Conservation (phyloP, 2,888 invertebrate species). For the Subacronicta megacephala region DNA sequence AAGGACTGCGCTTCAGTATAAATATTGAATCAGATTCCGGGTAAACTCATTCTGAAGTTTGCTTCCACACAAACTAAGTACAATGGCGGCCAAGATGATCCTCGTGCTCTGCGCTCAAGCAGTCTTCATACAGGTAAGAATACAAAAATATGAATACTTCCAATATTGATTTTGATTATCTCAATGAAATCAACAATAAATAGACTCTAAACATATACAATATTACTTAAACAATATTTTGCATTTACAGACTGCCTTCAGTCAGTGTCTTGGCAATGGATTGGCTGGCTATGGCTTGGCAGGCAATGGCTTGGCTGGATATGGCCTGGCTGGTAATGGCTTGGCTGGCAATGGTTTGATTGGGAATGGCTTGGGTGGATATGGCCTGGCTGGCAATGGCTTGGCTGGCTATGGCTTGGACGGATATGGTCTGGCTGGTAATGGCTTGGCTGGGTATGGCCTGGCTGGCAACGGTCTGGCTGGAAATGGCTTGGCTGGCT, state of each 20-base stretch:
- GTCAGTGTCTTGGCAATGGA: neutral
- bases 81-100: conserved; percentile 25
- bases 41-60: conserved; percentile 20
- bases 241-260: conserved; percentile 5
- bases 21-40: too few species aligned
- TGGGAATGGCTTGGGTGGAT: neutral
- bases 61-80: conserved; percentile 10
- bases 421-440: conserved; percentile 10
- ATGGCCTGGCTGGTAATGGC: neutral
- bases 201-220: too few species aligned
- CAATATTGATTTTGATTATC: too few species aligned
- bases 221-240: too few species aligned
- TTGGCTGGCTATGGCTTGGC: neutral
- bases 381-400: conserved; percentile 3
- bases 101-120: conserved; percentile 26
- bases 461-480: conserved; percentile 19
- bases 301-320: conserved; percentile 5
- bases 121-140: conserved; percentile 17
- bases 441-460: conserved; percentile 12
- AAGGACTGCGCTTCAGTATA: too few species aligned
- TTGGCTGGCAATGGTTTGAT: neutral
- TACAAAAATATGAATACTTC: neutral
- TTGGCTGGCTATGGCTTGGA: conserved; percentile 3
- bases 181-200: too few species aligned
- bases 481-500: neutral